Evolutionary conservation across 2,888 invertebrate genomes (phyloP).

Genomic region (Rotaria socialis): DNA sequence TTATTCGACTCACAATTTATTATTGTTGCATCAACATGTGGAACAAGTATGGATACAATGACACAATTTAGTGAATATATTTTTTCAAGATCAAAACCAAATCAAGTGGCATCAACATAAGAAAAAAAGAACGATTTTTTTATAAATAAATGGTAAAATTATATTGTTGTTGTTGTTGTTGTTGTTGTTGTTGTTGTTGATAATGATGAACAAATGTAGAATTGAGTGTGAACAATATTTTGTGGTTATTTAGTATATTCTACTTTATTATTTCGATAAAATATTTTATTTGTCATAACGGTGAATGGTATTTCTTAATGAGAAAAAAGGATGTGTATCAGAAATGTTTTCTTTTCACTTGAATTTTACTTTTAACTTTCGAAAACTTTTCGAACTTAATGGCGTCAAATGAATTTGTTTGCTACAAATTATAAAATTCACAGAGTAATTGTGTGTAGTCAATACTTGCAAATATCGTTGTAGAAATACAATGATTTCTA

Average conservation of each 20-base stretch:
- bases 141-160: not conserved
- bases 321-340: not conserved
- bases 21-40: constrained; percentile 11
- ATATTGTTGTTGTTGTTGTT: not conserved
- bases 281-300: not conserved
- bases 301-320: not conserved
- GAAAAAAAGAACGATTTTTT: not conserved
- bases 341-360: not conserved
- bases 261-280: not conserved
- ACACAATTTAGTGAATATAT: constrained; percentile 37
- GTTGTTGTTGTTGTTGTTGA: too few relatives aligned
- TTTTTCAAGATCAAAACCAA: not conserved
- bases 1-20: not conserved
- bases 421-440: not conserved
- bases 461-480: not conserved
- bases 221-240: not conserved
- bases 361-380: not conserved
- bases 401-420: too few relatives aligned
- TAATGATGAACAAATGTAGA: not conserved
- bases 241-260: not conserved
- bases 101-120: not conserved
- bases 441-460: not conserved
- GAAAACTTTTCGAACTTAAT: not conserved
- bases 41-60: not conserved
- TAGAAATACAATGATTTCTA: too few relatives aligned